Evolutionary conservation across 2,888 invertebrate species (phyloP).

Genomic region (Cheilosia scutellata): DNA sequence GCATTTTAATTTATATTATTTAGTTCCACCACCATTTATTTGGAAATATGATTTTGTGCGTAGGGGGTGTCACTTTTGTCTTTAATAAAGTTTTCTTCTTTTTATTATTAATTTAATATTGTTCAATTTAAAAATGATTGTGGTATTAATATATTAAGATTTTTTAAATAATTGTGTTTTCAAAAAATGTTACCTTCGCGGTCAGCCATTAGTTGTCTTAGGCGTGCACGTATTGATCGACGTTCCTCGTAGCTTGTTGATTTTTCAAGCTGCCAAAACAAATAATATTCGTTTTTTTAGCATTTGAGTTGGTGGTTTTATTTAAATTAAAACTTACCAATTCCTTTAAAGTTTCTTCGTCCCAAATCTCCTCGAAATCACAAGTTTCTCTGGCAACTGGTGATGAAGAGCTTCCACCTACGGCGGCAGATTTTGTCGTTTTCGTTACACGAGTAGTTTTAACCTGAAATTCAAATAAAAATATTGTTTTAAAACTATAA

Average conservation of each 20-base stretch:
- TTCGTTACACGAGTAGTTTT: slow-evolving; percentile 84
- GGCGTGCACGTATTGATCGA: slow-evolving; percentile 91
- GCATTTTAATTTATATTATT: slow-evolving; percentile 29
- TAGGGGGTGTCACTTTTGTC: slow-evolving; percentile 54
- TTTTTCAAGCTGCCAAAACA: slow-evolving; percentile 89
- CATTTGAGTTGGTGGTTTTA: not conserved
- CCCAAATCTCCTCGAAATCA: slow-evolving; percentile 91
- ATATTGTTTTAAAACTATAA: not conserved
- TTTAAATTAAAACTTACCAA: slow-evolving; percentile 86
- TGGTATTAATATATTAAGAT: slow-evolving; percentile 2
- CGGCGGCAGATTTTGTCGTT: slow-evolving; percentile 81
- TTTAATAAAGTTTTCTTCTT: slow-evolving; percentile 35
- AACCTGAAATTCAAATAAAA: slow-evolving; percentile 83
- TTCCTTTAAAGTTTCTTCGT: slow-evolving; percentile 89
- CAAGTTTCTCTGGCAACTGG: slow-evolving; percentile 85
- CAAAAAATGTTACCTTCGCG: slow-evolving; percentile 88
- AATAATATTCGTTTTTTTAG: not conserved
- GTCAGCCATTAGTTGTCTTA: slow-evolving; percentile 93
- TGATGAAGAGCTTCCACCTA: slow-evolving; percentile 82
- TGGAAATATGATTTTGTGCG: slow-evolving; percentile 44
- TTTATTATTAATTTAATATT: slow-evolving; percentile 30
- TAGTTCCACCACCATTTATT: slow-evolving; percentile 56
- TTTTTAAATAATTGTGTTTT: not conserved
- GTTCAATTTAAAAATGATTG: slow-evolving; percentile 13
- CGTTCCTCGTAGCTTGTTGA: slow-evolving; percentile 95